Base-by-base conservation (phyloP, 1,140 invertebrate genomes). In the Pygmarrhopalites habei region DNA sequence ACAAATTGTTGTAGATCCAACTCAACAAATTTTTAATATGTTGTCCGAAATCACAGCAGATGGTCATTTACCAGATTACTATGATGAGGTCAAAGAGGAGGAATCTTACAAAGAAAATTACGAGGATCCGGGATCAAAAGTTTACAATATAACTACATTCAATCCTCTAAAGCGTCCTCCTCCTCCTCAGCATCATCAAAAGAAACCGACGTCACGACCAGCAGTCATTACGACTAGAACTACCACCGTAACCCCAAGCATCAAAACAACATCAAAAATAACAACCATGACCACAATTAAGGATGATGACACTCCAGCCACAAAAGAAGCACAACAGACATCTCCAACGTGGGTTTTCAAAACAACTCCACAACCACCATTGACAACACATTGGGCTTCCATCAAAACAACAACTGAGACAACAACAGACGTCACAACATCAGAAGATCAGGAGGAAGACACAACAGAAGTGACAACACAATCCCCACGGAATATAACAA, bases 11-110 rank as follows among this genome's bases (percentile, higher is more conserved):
- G 55, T 62, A 2, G 52, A 62, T 26, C 59, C 55, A 12, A 62
- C 56, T 25, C 60, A 65, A 28, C 53, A 56, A 19, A 65, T 70
- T 60, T 63, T 67, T 19, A 58, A 59, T 83, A 84, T 26, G 80
- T 86, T 14, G 77, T 87, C 19, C 17, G 62, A 68, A n/a, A 52
- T 65, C 17, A 64, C 66, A n/a, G 30, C 19, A 1, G 35, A 46
- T 19, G 58, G 39, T 15, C 30, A 26, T 19, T n/a, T n/a, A 2
- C 52, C 60, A 23, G 62, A 58, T 12, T 57, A 59, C 21, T 69
- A 69, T 56, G 68, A 69, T 32, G 64, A 69, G 35, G 23, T 43
- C 19, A 66, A 66, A 43, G 62, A 57, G 12, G 46, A 67, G 19
- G 60, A 58, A n/a, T 26, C 58, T 21, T 53, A 53, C 30, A 58